Percentiles rank a stretch among this genome's conserved stretches.
These are phyloP conservation scores for Chrysodeixis includens DNA, from an alignment of 2,888 invertebrate genomes.

Conservation along the genomic window DNA sequence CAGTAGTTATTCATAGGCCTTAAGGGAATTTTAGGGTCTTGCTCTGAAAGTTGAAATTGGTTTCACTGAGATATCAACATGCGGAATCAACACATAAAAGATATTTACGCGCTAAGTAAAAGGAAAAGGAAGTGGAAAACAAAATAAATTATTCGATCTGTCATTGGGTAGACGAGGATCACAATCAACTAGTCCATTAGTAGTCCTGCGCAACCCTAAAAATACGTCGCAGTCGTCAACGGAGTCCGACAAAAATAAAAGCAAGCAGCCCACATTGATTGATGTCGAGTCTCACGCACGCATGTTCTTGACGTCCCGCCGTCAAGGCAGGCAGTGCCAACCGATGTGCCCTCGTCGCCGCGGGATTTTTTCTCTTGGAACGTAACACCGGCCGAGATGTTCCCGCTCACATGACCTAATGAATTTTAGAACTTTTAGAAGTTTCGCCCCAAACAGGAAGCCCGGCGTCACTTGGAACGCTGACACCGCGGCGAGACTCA, in stretches of 20 bases:
- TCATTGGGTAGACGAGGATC: constrained; percentile 38
- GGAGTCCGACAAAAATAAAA: constrained; percentile 78
- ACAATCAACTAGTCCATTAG: constrained; percentile 55
- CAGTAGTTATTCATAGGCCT: constrained; percentile 48
- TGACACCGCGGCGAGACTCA: constrained; percentile 60
- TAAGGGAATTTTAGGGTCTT: constrained; percentile 40
- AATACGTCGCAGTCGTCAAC: constrained; percentile 67
- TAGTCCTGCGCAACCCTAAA: constrained; percentile 60
- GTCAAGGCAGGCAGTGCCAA: constrained; percentile 81
- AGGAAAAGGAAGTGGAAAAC: constrained; percentile 22
- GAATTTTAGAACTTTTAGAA: constrained; percentile 73
- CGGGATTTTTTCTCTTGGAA: constrained; percentile 75
- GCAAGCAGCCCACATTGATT: constrained; percentile 80
- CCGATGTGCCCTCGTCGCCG: constrained; percentile 68
- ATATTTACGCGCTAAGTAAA: constrained; percentile 13
- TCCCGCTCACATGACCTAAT: constrained; percentile 74
- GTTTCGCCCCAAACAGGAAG: constrained; percentile 75
- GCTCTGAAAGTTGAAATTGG: constrained; percentile 45
- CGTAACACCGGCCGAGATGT: constrained; percentile 61
- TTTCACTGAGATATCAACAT: constrained; percentile 29
- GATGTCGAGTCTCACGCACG: constrained; percentile 82
- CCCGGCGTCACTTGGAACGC: constrained; percentile 65
- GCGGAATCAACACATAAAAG: constrained; percentile 20
- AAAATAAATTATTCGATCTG: constrained; percentile 40
- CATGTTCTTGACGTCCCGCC: constrained; percentile 82